A percentile compares a stretch with the other conserved stretches of the same genome.
These are phyloP conservation scores for Equus przewalskii DNA, from an alignment of 2,113 vertebrate genomes.

Conservation along the genomic window DNA sequence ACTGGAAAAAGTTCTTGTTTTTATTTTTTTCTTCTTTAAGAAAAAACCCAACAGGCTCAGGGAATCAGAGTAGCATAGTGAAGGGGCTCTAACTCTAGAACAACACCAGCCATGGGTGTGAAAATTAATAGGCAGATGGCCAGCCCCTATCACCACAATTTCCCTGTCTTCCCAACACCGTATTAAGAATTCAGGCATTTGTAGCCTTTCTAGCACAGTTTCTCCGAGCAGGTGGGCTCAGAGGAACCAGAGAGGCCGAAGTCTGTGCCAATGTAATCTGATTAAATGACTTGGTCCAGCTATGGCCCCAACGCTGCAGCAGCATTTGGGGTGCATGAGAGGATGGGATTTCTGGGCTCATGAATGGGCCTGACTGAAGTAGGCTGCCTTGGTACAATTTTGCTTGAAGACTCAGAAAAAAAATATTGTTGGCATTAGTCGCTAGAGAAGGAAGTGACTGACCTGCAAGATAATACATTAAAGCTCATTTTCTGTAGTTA, in stretches of 20 bases:
- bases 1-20: not conserved
- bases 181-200: not conserved
- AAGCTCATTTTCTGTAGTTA: not conserved
- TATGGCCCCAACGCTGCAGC: not conserved
- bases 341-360: no score
- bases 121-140: not conserved
- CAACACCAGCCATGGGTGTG: no score
- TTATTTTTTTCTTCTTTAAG: not conserved
- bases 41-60: not conserved
- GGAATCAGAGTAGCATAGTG: fast-evolving
- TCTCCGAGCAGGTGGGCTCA: not conserved
- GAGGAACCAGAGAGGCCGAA: not conserved
- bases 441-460: constrained; percentile 2
- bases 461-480: not conserved
- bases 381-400: not conserved
- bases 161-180: no score
- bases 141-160: not conserved
- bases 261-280: not conserved
- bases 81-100: not conserved
- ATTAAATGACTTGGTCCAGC: not conserved
- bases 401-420: not conserved
- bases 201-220: not conserved
- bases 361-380: not conserved
- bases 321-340: not conserved
- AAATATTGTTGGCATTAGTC: not conserved